Conservation (phyloP, 2,797 vertebrate genomes). For the Calcarius lapponicus region DNA sequence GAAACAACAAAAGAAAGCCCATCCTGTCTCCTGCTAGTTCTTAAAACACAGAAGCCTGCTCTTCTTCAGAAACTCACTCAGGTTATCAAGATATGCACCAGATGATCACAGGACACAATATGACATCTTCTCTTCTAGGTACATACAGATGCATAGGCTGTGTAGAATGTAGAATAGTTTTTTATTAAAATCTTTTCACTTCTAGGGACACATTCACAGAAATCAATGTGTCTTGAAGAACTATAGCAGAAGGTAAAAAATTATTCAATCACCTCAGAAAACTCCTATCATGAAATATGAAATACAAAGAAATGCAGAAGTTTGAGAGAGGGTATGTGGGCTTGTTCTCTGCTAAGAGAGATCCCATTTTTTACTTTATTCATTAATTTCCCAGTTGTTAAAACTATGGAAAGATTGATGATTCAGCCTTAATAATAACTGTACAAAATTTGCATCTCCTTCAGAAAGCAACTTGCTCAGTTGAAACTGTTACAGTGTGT, state of each 20-base stretch:
- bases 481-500: background rate
- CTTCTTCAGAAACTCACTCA: background rate
- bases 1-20: background rate
- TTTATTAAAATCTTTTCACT: background rate
- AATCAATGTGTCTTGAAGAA: background rate
- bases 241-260: background rate
- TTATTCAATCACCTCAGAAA: background rate
- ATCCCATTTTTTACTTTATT: background rate
- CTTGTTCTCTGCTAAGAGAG: background rate
- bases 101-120: background rate
- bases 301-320: background rate
- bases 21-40: background rate
- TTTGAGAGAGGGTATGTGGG: background rate
- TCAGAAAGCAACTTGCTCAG: background rate
- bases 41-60: background rate
- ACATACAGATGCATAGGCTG: background rate
- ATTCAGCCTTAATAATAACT: background rate
- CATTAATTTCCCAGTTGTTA: background rate
- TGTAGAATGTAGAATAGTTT: background rate
- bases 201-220: background rate
- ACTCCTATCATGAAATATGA: slow-evolving; percentile 15
- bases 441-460: background rate
- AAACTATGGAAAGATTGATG: background rate
- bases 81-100: background rate
- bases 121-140: background rate